Conservation (phyloP, 2,797 vertebrate species). For the Hyperoplus immaculatus region DNA sequence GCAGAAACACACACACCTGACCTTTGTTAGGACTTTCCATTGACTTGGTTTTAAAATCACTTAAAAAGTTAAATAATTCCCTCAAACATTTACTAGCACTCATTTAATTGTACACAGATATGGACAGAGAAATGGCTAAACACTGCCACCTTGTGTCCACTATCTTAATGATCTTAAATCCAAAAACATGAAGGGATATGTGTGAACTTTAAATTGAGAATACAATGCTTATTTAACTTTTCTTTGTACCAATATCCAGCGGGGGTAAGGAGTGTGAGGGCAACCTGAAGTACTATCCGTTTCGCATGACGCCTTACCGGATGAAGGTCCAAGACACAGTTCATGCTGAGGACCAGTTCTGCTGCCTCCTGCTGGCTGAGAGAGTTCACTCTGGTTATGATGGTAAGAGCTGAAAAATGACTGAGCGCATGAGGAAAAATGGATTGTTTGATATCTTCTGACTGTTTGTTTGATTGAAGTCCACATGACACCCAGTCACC, state of each 20-base stretch:
- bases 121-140: constrained; percentile 5
- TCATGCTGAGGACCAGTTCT: constrained; percentile 90
- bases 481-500: no score
- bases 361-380: constrained; percentile 96
- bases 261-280: constrained; percentile 87
- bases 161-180: background rate
- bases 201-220: background rate
- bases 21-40: constrained; percentile 7
- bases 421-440: background rate
- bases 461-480: background rate
- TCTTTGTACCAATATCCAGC: constrained; percentile 72
- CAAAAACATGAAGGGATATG: background rate
- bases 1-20: constrained; percentile 5
- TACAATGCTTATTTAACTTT: background rate
- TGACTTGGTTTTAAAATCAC: background rate
- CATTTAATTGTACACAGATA: background rate
- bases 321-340: constrained; percentile 90
- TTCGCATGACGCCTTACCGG: constrained; percentile 96
- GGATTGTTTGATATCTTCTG: background rate
- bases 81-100: background rate
- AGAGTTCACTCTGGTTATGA: constrained; percentile 97
- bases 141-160: constrained; percentile 49
- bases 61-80: background rate
- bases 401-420: constrained; percentile 81
- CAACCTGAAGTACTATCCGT: constrained; percentile 90